Percentiles rank a stretch among this genome's conserved stretches.
Conservation (phyloP, 1,140 invertebrate species). For the Macrobrachium rosenbergii region DNA sequence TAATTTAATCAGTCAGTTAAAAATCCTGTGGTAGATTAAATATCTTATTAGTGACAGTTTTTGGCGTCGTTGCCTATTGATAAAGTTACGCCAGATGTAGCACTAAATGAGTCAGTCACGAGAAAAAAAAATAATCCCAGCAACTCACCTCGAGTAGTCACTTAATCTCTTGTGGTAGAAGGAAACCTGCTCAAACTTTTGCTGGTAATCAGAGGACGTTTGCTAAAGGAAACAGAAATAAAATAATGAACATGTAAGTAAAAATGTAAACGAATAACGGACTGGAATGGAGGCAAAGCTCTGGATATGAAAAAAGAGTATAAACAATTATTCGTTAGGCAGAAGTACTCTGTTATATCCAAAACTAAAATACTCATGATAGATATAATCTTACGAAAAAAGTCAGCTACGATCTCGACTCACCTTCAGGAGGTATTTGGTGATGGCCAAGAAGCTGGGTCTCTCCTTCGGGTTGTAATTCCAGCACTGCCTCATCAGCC, state of each 20-base stretch:
- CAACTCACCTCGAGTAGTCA: conserved; percentile 44
- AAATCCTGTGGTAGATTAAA: too few relatives aligned
- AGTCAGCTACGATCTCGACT: neutral
- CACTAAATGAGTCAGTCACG: too few relatives aligned
- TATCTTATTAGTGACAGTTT: neutral
- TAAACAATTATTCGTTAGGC: too few relatives aligned
- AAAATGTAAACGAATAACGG: neutral
- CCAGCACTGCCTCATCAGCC: conserved; percentile 63
- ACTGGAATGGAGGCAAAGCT: neutral
- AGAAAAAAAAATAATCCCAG: too few relatives aligned
- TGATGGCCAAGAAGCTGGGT: conserved; percentile 58
- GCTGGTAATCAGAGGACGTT: conserved; percentile 25
- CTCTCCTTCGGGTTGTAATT: conserved; percentile 37
- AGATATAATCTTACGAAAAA: neutral
- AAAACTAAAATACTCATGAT: too few relatives aligned
- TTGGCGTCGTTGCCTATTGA: neutral
- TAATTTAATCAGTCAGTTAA: too few relatives aligned
- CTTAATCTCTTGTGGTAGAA: conserved; percentile 40
- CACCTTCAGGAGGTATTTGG: conserved; percentile 47
- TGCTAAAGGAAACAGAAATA: neutral
- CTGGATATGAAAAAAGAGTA: too few relatives aligned
- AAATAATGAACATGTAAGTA: neutral
- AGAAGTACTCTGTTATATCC: too few relatives aligned
- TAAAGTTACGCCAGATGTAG: too few relatives aligned
- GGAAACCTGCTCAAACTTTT: conserved; percentile 44